phyloP scores from a whole-genome alignment of 2,113 vertebrate species.

The Casuarius casuarius region DNA sequence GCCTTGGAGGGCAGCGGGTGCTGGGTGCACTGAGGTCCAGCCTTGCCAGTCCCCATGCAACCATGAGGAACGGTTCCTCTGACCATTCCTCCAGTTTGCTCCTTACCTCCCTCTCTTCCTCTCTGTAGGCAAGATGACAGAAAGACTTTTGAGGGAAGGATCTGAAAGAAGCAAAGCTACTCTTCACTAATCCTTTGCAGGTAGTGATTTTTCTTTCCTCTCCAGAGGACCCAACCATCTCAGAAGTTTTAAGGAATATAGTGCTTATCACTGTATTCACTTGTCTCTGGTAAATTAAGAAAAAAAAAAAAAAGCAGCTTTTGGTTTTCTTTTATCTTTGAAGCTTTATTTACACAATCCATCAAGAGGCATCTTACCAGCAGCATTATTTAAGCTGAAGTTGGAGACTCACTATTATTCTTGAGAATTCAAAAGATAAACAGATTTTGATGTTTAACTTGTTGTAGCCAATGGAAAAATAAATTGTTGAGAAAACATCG shows the following conservation, averaged over 20 bases:
- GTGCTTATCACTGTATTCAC: neutral
- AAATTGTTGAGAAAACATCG: neutral
- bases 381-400: constrained; percentile 42
- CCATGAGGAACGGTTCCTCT: neutral
- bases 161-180: neutral
- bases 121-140: rapidly evolving
- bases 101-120: neutral
- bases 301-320: neutral
- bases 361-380: constrained; percentile 11
- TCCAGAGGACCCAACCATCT: neutral
- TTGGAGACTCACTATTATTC: neutral
- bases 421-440: constrained; percentile 48
- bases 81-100: neutral
- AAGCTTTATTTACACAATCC: constrained; percentile 27
- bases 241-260: neutral
- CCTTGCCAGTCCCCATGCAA: neutral
- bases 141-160: neutral
- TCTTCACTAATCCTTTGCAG: neutral
- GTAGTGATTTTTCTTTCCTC: neutral
- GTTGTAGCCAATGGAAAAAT: constrained; percentile 11
- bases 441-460: constrained; percentile 47
- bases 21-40: neutral
- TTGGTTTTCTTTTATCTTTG: neutral
- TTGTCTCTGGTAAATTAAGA: neutral
- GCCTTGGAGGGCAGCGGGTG: rapidly evolving